phyloP scores from a whole-genome alignment of 1,140 invertebrate genomes.

The Macrotrachela quadricornifera region DNA sequence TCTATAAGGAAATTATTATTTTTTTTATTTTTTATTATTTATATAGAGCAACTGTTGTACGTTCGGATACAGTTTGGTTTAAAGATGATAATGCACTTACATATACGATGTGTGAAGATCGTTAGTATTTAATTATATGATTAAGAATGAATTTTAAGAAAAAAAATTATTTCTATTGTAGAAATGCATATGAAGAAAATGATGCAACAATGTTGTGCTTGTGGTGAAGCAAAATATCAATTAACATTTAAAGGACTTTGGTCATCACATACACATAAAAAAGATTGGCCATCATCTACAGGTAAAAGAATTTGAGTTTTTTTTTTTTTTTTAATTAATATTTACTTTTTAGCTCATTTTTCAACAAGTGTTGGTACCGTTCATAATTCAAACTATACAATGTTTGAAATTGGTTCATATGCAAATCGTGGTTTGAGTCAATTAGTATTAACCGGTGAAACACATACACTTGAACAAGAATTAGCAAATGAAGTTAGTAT shows the following conservation, averaged over 20 bases:
- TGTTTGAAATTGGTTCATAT: constrained; percentile 74
- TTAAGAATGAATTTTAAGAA: too few relatives aligned
- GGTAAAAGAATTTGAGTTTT: too few relatives aligned
- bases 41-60: constrained; percentile 2
- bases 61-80: constrained; percentile 6
- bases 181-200: too few relatives aligned
- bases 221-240: constrained; percentile 25
- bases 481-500: constrained; percentile 44
- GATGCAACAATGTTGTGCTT: constrained; percentile 21
- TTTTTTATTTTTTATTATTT: neutral
- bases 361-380: constrained; percentile 88
- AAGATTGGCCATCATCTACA: constrained; percentile 59
- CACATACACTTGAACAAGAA: constrained; percentile 68
- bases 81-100: constrained; percentile 6
- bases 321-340: constrained; percentile 14
- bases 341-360: constrained; percentile 79
- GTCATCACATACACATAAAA: constrained; percentile 83
- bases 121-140: neutral
- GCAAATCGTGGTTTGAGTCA: constrained; percentile 76
- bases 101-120: constrained; percentile 1
- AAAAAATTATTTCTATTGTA: too few relatives aligned
- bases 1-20: neutral
- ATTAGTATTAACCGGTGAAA: constrained; percentile 77
- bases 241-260: constrained; percentile 76
- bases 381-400: constrained; percentile 60